Conservation (phyloP, 2,113 vertebrate genomes). For the Pseudorectes ferrugineus region DNA sequence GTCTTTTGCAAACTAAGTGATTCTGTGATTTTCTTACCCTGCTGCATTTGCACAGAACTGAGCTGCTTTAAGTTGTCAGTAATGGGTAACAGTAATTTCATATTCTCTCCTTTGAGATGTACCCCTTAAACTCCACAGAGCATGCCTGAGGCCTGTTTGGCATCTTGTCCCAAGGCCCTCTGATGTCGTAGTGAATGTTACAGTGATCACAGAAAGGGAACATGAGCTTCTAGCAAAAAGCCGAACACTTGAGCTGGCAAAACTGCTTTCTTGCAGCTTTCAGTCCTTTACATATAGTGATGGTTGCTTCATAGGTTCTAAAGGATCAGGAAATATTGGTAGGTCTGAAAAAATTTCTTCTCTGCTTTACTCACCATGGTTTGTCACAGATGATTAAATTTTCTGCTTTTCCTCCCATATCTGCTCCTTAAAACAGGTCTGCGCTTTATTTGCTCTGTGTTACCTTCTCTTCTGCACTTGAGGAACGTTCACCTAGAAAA, state of each 20-base stretch:
- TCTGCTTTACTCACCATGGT: background rate
- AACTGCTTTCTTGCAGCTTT: background rate
- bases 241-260: background rate
- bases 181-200: rapidly evolving
- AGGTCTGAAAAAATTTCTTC: background rate
- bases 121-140: background rate
- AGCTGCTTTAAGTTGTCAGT: background rate
- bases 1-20: background rate
- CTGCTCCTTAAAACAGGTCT: background rate
- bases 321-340: background rate
- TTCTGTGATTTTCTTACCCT: background rate
- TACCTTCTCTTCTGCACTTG: background rate
- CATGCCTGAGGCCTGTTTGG: background rate
- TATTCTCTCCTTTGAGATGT: background rate
- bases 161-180: background rate
- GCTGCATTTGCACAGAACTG: background rate
- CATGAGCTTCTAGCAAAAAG: background rate
- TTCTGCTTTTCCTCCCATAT: background rate
- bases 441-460: background rate
- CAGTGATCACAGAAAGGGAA: rapidly evolving
- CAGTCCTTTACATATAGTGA: background rate
- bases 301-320: background rate
- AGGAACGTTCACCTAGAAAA: background rate
- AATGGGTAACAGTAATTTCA: background rate
- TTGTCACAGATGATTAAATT: background rate